These are phyloP conservation scores for Agriopis leucophaearia DNA, from an alignment of 2,888 invertebrate genomes.

Conservation along the genomic window DNA sequence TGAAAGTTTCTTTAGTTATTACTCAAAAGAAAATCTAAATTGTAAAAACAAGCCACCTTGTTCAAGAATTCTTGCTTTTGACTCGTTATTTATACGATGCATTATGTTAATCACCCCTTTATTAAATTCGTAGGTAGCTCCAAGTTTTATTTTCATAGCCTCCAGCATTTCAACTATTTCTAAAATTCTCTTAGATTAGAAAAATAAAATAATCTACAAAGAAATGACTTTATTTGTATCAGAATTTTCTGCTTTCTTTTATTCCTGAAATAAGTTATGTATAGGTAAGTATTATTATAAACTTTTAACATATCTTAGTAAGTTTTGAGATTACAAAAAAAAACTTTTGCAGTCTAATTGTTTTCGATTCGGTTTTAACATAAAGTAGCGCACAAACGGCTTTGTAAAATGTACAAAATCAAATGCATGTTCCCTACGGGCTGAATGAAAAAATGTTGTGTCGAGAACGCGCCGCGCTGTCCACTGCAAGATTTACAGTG, in stretches of 20 bases:
- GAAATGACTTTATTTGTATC: not conserved
- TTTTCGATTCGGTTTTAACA: slow-evolving; percentile 12
- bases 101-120: slow-evolving; percentile 39
- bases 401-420: slow-evolving; percentile 75
- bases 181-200: not conserved
- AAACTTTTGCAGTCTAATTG: not conserved
- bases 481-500: slow-evolving; percentile 79
- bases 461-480: slow-evolving; percentile 69
- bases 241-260: not conserved
- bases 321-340: too few species aligned
- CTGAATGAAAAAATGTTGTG: slow-evolving; percentile 77
- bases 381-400: slow-evolving; percentile 39
- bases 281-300: too few species aligned
- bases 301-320: too few species aligned
- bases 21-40: slow-evolving; percentile 1
- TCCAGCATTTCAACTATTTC: slow-evolving; percentile 5
- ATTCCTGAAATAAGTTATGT: not conserved
- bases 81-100: slow-evolving; percentile 35
- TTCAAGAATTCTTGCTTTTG: slow-evolving; percentile 8
- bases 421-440: slow-evolving; percentile 73
- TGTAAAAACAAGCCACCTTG: slow-evolving; percentile 1
- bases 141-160: slow-evolving; percentile 22
- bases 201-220: not conserved
- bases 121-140: slow-evolving; percentile 29
- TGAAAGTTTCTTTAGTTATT: not conserved